Conservation (phyloP, 23 tunicate species). For the Halocynthia aurantium region DNA sequence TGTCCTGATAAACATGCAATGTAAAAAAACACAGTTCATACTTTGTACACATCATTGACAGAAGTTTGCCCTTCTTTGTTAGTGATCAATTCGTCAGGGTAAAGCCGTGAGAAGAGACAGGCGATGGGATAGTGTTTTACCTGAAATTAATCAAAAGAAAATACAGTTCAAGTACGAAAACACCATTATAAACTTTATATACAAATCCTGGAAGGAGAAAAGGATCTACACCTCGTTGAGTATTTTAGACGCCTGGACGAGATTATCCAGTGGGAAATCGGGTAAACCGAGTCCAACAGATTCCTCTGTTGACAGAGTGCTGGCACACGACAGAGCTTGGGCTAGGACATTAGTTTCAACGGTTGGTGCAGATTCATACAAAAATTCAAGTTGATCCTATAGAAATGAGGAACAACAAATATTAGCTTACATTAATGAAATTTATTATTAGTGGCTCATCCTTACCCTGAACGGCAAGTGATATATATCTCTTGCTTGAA, state of each 20-base stretch:
- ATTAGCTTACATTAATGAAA: neutral
- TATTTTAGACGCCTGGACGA: slow-evolving; percentile 29
- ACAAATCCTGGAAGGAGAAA: neutral
- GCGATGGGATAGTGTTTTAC: slow-evolving; percentile 54
- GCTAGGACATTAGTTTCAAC: slow-evolving; percentile 50
- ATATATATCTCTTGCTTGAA: slow-evolving; percentile 89
- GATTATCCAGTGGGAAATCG: slow-evolving; percentile 85
- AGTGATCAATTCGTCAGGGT: slow-evolving; percentile 49
- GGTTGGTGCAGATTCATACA: slow-evolving; percentile 66
- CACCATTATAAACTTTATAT: neutral
- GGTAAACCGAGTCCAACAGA: slow-evolving; percentile 78
- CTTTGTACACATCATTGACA: slow-evolving; percentile 73
- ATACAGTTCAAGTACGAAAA: neutral
- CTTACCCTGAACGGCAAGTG: slow-evolving; percentile 77
- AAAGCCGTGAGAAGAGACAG: slow-evolving; percentile 45
- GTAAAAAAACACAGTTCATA: neutral
- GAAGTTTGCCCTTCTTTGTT: slow-evolving; percentile 84
- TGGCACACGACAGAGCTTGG: slow-evolving; percentile 67
- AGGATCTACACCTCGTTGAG: slow-evolving; percentile 39
- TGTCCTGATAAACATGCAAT: neutral
- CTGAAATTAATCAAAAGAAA: slow-evolving; percentile 3
- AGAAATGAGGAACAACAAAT: neutral
- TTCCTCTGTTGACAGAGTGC: slow-evolving; percentile 65
- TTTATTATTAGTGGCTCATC: neutral
- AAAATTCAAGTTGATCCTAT: slow-evolving; percentile 70